Conservation (phyloP, 2,888 invertebrate genomes). For the Osmoderma eremita region DNA sequence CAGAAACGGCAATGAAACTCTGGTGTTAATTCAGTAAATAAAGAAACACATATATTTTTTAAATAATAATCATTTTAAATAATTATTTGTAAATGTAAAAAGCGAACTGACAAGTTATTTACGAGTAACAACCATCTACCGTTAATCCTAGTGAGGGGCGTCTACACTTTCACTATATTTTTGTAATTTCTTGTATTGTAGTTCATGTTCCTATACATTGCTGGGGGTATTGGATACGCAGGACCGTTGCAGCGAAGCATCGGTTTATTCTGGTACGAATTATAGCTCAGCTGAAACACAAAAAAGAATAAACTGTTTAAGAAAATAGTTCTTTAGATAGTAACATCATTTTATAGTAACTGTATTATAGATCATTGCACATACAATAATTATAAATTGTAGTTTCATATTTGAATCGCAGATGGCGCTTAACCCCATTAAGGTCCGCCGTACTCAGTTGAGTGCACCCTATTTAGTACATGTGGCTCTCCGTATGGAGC, state of each 20-base stretch:
- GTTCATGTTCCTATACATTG: slow-evolving; percentile 60
- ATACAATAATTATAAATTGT: no score
- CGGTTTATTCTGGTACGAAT: slow-evolving; percentile 57
- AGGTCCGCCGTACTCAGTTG: no score
- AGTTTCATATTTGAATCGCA: no score
- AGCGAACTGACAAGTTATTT: slow-evolving; percentile 44
- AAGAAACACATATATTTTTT: slow-evolving; percentile 52
- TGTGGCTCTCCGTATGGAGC: no score
- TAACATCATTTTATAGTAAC: no score
- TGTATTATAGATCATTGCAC: no score
- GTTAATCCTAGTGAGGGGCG: slow-evolving; percentile 53
- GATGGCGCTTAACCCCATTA: no score
- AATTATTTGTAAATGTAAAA: slow-evolving; percentile 47
- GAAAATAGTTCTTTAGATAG: no score
- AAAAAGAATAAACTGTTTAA: slow-evolving; percentile 19
- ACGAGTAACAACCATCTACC: slow-evolving; percentile 55
- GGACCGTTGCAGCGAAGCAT: slow-evolving; percentile 60
- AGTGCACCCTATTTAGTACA: no score
- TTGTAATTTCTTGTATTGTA: slow-evolving; percentile 60
- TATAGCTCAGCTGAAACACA: slow-evolving; percentile 59
- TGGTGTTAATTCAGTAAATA: slow-evolving; percentile 49
- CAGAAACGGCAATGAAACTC: slow-evolving; percentile 47
- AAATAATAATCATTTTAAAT: slow-evolving; percentile 50
- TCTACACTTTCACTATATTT: slow-evolving; percentile 61
- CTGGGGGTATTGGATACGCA: slow-evolving; percentile 57